Base-by-base conservation (phyloP, 37 sponge, comb jelly and placozoan genomes). In the Beroe ovata region DNA sequence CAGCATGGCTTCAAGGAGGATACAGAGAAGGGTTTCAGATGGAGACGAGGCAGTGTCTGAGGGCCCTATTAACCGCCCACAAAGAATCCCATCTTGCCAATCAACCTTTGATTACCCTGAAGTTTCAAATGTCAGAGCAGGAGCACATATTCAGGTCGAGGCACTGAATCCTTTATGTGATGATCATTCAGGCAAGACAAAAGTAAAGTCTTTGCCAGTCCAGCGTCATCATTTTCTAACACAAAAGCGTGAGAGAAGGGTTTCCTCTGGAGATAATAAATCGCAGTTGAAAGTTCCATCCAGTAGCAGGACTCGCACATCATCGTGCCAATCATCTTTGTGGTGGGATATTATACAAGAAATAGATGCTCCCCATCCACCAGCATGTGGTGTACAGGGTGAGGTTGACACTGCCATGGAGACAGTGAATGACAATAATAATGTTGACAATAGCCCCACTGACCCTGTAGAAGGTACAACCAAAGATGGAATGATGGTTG, bases 281-380 rank as follows among this genome's bases (percentile, higher is more conserved):
- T 16, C 54, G 11, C 54, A 16, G 11, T 11, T 11, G 6, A 47
- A 47, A 47, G 11, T 47, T 47, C 54, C 54, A 47, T n/a, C n/a
- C n/a, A n/a, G n/a, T n/a, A n/a, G n/a, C n/a, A 47, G 54, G 11
- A 16, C 54, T 16, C 54, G 54, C 6, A 47, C 54, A 6, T 11
- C 11, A 47, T 47, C 54, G 6, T 47, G 54, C 54, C 69, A 66
- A 16, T 66, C 69, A 14, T 8, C 69, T 6, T 30, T 66, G 35
- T 66, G 69, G 69, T 66, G 69, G 69, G 69, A 66, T 2, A 47
- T n/a, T n/a, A n/a, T n/a, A n/a, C n/a, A n/a, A n/a, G n/a, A n/a
- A n/a, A n/a, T n/a, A n/a, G n/a, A n/a, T n/a, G n/a, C n/a, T n/a
- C n/a, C n/a, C n/a, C n/a, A n/a, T n/a, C n/a, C n/a, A n/a, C n/a